Percentiles rank a stretch among this genome's conserved stretches.
Evolutionary conservation across 2,888 invertebrate species (phyloP).

Genomic region (Choristoneura rosaceana): DNA sequence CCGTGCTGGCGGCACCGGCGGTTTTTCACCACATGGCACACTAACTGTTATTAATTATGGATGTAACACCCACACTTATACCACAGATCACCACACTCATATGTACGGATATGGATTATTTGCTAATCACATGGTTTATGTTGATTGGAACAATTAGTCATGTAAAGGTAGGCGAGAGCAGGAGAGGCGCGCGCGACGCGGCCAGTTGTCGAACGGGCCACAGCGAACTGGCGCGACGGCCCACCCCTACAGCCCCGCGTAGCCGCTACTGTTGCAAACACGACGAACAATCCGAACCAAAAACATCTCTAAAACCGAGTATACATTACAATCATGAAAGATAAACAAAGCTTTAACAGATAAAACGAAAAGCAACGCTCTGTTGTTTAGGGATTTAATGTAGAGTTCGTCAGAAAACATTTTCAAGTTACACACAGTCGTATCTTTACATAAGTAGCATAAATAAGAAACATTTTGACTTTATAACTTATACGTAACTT

Average conservation of each 20-base stretch:
- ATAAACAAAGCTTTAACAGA: conserved; percentile 15
- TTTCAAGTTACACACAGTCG: background rate
- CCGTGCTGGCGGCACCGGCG: conserved; percentile 65
- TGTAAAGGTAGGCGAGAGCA: conserved; percentile 43
- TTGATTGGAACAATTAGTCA: conserved; percentile 53
- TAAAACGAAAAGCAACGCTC: background rate
- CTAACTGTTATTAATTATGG: conserved; percentile 57
- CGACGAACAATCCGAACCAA: conserved; percentile 56
- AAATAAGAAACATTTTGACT: background rate
- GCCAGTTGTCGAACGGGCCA: conserved; percentile 69
- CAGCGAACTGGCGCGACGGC: conserved; percentile 78
- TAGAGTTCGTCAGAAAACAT: background rate
- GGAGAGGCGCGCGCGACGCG: conserved; percentile 59
- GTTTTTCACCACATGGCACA: conserved; percentile 81
- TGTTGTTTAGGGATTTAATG: background rate
- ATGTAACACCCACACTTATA: conserved; percentile 44
- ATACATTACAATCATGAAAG: conserved; percentile 20
- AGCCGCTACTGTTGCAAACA: conserved; percentile 72
- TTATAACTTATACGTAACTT: background rate
- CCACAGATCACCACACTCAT: conserved; percentile 46
- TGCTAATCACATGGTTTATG: conserved; percentile 48
- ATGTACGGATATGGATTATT: conserved; percentile 45
- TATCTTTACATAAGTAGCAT: background rate
- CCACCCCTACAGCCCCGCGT: conserved; percentile 71
- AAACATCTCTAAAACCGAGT: conserved; percentile 38